phyloP scores from a whole-genome alignment of 2,888 invertebrate genomes.

The Eupithecia insigniata region DNA sequence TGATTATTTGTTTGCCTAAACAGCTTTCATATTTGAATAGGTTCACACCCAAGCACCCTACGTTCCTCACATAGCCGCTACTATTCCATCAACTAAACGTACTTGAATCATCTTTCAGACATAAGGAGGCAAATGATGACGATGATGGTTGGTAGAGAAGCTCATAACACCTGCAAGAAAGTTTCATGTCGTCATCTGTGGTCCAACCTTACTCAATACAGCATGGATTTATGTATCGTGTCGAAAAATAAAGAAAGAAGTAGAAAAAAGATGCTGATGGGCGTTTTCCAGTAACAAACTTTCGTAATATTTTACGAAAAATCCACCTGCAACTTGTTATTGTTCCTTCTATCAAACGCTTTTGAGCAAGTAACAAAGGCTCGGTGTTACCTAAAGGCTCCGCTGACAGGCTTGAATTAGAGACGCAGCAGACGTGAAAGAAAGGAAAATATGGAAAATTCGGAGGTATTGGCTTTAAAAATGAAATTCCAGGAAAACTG shows the following conservation, averaged over 20 bases:
- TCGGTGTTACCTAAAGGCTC: neutral
- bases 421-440: too few relatives aligned
- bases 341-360: neutral
- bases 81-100: too few relatives aligned
- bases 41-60: too few relatives aligned
- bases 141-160: neutral
- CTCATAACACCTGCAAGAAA: neutral
- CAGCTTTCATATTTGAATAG: too few relatives aligned
- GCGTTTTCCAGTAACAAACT: neutral
- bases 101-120: too few relatives aligned
- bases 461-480: neutral
- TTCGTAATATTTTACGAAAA: neutral
- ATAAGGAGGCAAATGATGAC: neutral
- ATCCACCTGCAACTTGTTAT: neutral
- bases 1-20: too few relatives aligned
- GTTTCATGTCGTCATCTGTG: neutral
- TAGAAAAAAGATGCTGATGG: neutral
- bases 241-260: neutral
- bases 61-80: too few relatives aligned
- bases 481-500: neutral
- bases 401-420: neutral
- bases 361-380: neutral
- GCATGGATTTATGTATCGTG: neutral
- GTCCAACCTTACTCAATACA: neutral
- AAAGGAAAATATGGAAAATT: neutral